Evolutionary conservation across 2,888 invertebrate genomes (phyloP).

Genomic region (Morinoia aosen): DNA sequence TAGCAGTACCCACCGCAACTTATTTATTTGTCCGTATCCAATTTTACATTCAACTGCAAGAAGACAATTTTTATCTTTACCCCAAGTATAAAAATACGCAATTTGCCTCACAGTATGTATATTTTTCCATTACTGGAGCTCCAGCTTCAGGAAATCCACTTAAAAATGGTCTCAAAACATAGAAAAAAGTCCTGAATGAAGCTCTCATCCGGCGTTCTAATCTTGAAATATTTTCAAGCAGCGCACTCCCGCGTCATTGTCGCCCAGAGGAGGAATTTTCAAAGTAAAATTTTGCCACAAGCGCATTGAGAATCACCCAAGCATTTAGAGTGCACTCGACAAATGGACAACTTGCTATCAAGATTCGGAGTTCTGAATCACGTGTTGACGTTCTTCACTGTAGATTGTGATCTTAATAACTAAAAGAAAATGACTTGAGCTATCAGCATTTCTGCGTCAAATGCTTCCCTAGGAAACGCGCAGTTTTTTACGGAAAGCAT

Average conservation of each 20-base stretch:
- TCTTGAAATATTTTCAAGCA: conserved; percentile 20
- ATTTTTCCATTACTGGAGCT: background rate
- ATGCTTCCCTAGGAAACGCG: background rate
- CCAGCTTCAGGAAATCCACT: background rate
- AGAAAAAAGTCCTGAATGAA: background rate
- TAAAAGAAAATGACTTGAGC: background rate
- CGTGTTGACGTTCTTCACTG: background rate
- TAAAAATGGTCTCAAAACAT: background rate
- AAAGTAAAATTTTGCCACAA: background rate
- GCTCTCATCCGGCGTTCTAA: conserved; percentile 1
- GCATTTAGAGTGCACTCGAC: background rate
- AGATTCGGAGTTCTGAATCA: background rate
- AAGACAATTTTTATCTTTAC: background rate
- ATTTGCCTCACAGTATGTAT: background rate
- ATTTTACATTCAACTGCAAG: too few species aligned
- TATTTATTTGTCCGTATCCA: too few species aligned
- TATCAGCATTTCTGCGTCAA: background rate
- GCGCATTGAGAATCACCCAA: background rate
- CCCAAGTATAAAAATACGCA: background rate
- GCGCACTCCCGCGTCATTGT: background rate
- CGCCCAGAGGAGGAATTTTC: background rate
- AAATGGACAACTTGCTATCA: background rate
- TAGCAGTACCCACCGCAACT: too few species aligned
- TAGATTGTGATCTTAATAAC: background rate
- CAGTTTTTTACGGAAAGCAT: background rate